Base-by-base conservation (phyloP, 2,113 vertebrate species). In the Trochalopteron elliotii region DNA sequence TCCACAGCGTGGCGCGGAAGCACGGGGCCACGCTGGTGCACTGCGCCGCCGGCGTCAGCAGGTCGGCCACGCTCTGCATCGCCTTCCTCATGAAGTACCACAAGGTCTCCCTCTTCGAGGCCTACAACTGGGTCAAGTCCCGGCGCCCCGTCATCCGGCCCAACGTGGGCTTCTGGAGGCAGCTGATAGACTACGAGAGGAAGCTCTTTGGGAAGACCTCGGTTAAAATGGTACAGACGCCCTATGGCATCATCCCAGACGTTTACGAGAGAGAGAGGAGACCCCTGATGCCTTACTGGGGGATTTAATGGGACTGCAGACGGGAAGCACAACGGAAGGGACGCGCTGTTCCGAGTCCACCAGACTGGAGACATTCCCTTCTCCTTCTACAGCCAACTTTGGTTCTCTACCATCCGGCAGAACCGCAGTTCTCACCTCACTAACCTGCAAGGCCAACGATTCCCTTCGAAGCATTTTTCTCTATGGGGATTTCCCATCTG, bases 31-130 rank as follows among this genome's bases (percentile, higher is more conserved):
- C 99, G 33, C 78, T 99, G 94, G 99, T 99, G 95, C 99, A 99
- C 95, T 99, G 99, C 25, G 99, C 99, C 0, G 99, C 99, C 0
- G 99, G 99, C 2, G 99, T 99, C 78, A 99, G 99, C 98, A 97
- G 99, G 71, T 99, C 99, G 0, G 99, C 99, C 95, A 99, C 99
- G 2, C 98, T 99, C 91, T 99, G 99, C 96, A 98, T 99, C 37
- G 99, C 99, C 13, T 99, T 99, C 98, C 99, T 99, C 97, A 99
- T 99, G 99, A 99, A 99, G 90, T 99, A 99, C 96, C 99, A 99
- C 96, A 98, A 98, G 3, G 98, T 99, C 77, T 98, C 98, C 72
- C 98, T 99, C 95, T 98, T 99, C 2, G 99, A 99, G 96, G 99
- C 99, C 3, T 99, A 99, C 88, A 99, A 98, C 97, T 99, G 99